A percentile compares a stretch with the other conserved stretches of the same genome.
Evolutionary conservation across 2,113 vertebrate genomes (phyloP).

Genomic region (Scomber colias): DNA sequence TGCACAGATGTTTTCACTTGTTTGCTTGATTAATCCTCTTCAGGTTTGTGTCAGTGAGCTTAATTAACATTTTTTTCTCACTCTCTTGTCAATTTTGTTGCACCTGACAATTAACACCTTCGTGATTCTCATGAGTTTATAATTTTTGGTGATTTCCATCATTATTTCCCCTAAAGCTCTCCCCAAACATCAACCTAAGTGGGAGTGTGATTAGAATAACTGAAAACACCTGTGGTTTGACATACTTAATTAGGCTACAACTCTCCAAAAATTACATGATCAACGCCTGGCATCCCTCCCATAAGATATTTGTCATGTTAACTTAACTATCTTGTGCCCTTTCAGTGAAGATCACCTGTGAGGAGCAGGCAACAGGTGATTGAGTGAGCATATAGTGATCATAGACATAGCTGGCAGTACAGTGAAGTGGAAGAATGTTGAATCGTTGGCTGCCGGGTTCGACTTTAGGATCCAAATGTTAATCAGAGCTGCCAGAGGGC

Average conservation of each 20-base stretch:
- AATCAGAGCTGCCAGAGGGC: constrained; percentile 33
- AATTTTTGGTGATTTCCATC: too few species aligned
- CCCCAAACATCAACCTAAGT: too few species aligned
- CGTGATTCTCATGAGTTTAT: too few species aligned
- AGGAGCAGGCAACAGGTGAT: constrained; percentile 55
- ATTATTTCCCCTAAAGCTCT: too few species aligned
- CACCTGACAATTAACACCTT: not conserved
- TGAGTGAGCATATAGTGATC: constrained; percentile 10
- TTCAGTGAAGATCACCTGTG: constrained; percentile 34
- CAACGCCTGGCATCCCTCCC: not conserved
- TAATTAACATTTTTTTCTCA: not conserved
- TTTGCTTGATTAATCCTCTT: not conserved
- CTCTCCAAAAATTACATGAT: not conserved
- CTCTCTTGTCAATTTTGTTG: not conserved
- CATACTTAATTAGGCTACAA: not conserved
- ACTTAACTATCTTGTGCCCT: not conserved
- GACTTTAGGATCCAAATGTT: constrained; percentile 42
- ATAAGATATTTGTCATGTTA: not conserved
- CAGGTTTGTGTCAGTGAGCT: not conserved
- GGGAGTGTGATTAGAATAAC: too few species aligned
- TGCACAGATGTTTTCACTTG: not conserved
- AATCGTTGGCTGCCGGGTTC: constrained; percentile 45
- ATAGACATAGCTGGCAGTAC: constrained; percentile 22
- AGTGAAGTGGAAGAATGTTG: constrained; percentile 39
- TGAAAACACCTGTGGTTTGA: constrained; percentile 7